Evolutionary conservation across 2,113 vertebrate genomes (phyloP).

Genomic region (Donacobius atricapilla): DNA sequence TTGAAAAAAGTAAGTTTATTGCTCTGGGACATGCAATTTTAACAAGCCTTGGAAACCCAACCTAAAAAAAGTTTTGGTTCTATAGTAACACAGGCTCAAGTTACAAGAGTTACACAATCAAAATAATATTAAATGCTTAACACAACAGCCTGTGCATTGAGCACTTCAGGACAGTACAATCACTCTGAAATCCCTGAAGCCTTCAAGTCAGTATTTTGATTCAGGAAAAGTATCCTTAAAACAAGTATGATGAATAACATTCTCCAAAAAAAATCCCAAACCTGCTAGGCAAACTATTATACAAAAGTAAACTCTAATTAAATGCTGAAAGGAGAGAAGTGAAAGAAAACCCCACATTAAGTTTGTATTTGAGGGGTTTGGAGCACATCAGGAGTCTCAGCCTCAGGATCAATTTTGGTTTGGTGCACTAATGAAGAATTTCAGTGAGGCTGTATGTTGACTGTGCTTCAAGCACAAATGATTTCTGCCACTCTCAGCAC

Average conservation of each 20-base stretch:
- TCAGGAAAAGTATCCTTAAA: background rate
- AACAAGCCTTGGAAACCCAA: background rate
- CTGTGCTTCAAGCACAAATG: background rate
- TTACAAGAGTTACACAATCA: background rate
- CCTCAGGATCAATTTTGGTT: background rate
- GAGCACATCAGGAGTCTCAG: background rate
- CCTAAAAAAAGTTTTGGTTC: background rate
- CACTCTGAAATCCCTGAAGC: background rate
- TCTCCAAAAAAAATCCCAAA: background rate
- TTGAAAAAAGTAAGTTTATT: background rate
- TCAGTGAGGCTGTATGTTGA: background rate
- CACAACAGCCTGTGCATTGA: background rate
- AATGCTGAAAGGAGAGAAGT: background rate
- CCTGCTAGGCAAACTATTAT: background rate
- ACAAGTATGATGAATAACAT: background rate
- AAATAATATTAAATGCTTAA: background rate
- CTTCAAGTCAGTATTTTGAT: background rate
- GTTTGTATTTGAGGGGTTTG: background rate
- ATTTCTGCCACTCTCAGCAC: background rate
- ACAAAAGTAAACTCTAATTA: background rate
- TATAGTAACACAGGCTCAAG: background rate
- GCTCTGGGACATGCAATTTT: background rate
- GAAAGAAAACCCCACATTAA: fast-evolving
- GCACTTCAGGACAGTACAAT: background rate
- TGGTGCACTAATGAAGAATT: background rate